Evolutionary conservation across 2,113 vertebrate species (phyloP), one percentile per base, ranked within the genome.

Genomic region (Colinus virginianus): DNA sequence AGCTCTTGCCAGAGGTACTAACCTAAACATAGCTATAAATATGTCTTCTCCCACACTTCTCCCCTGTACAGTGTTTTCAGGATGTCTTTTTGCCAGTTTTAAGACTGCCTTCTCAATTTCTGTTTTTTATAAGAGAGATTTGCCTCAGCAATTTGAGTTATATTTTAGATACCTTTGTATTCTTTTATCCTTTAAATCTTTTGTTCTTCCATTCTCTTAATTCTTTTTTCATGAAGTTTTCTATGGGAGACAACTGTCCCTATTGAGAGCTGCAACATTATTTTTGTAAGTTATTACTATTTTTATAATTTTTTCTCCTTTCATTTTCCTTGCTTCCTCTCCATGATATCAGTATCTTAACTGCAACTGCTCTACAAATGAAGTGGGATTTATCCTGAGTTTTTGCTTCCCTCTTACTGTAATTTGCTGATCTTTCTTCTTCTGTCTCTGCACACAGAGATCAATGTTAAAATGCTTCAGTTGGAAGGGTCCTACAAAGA

Each of bases 91-190:
- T 62, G 32, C 34, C 53, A 28, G 18, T 83, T 87, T 63, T 53
- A 67, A 95, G 46, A 8, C 34, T 76, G 48, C 10, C 36, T 91
- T 77, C 82, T 90, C 83, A 64, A 28, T 91, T 93, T 77, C 55
- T 88, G 79, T n/a, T n/a, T 83, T 88, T 91, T 22, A 32, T 74
- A 83, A 70, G 88, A 89, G 87, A 69, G 53, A 64, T 87, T 36
- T 43, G 9, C 36, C 30, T 69, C 36, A 79, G 90, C 83, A 91
- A 91, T 88, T 61, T 69, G 63, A 91, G 85, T 88, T 79, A 56
- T 43, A 58, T 87, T 95, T 92, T 66, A 76, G 82, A 89, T 22
- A 74, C 71, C 77, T 89, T 53, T 49, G 4, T 69, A 28, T 36
- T 11, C 19, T 38, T 28, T 48, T 20, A 34, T 59, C n/a, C 19